These are phyloP conservation scores for Enteromius unitaeniatus DNA, from an alignment of 2,797 vertebrate species.

Conservation along the genomic window DNA sequence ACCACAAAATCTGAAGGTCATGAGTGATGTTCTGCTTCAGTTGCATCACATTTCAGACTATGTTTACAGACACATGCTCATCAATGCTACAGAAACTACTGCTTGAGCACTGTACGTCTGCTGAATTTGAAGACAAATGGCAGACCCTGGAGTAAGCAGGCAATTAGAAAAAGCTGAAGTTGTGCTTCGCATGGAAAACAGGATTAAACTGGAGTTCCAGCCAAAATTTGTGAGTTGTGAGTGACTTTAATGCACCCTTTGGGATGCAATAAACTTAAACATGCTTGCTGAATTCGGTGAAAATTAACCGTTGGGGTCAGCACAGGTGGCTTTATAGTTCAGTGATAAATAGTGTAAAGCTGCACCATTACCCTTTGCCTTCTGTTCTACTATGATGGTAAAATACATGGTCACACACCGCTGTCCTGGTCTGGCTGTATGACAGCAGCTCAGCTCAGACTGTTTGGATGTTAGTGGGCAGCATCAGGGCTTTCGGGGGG, in stretches of 20 bases:
- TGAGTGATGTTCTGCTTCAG: neutral
- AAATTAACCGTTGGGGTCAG: neutral
- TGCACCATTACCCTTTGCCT: conserved; percentile 9
- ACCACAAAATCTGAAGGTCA: neutral
- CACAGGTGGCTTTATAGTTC: neutral
- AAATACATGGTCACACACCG: conserved; percentile 56
- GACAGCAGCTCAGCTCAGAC: conserved; percentile 55
- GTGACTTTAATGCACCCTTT: conserved; percentile 42
- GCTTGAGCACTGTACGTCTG: conserved; percentile 45
- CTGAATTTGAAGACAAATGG: conserved; percentile 60
- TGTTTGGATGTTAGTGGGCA: conserved; percentile 62
- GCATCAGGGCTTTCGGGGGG: conserved; percentile 48
- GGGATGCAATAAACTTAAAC: conserved; percentile 6
- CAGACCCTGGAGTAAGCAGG: conserved; percentile 60
- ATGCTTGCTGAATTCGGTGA: conserved; percentile 1
- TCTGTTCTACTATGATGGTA: conserved; percentile 15
- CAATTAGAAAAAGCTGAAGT: conserved; percentile 65
- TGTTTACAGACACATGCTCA: conserved; percentile 42
- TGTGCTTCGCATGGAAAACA: conserved; percentile 62
- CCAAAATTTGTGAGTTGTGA: conserved; percentile 60
- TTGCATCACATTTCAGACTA: neutral
- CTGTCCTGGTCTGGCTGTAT: conserved; percentile 60
- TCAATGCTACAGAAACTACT: conserved; percentile 44
- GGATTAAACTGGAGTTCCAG: conserved; percentile 61
- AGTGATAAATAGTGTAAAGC: neutral